Evolutionary conservation across 2,113 vertebrate genomes (phyloP).

Genomic region (Sylvia atricapilla): DNA sequence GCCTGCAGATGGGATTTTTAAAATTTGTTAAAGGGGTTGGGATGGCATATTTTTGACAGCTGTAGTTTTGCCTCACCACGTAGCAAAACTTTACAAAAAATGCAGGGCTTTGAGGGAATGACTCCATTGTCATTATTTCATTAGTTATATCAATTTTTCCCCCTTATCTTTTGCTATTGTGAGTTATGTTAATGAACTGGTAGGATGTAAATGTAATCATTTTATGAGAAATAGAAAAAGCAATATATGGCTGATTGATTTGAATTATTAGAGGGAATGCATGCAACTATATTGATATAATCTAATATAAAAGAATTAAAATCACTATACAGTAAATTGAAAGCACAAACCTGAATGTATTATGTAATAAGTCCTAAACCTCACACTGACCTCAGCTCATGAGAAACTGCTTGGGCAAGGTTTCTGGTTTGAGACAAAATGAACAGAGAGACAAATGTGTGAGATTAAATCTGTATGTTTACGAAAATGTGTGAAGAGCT

Average conservation of each 20-base stretch:
- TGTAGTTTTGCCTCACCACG: slow-evolving; percentile 54
- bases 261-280: slow-evolving; percentile 58
- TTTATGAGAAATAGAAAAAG: slow-evolving; percentile 39
- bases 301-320: slow-evolving; percentile 57
- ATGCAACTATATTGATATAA: slow-evolving; percentile 30
- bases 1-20: slow-evolving; percentile 69
- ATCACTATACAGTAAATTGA: slow-evolving; percentile 60
- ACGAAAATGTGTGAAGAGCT: background rate
- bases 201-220: background rate
- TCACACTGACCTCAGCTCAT: slow-evolving; percentile 54
- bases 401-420: slow-evolving; percentile 47
- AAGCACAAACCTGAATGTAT: slow-evolving; percentile 46
- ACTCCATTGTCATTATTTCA: slow-evolving; percentile 13
- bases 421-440: slow-evolving; percentile 59
- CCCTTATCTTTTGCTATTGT: background rate
- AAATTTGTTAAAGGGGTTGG: slow-evolving; percentile 47
- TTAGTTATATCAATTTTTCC: slow-evolving; percentile 13
- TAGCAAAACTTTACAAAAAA: slow-evolving; percentile 58
- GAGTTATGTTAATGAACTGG: slow-evolving; percentile 1
- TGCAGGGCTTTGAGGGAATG: slow-evolving; percentile 15
- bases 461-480: background rate
- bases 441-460: slow-evolving; percentile 21
- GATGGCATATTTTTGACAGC: slow-evolving; percentile 70
- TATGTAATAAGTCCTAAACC: slow-evolving; percentile 49
- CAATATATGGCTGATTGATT: slow-evolving; percentile 27